Evolutionary conservation across 1,140 invertebrate genomes (phyloP).

Genomic region (Oncopodura yosiiana): DNA sequence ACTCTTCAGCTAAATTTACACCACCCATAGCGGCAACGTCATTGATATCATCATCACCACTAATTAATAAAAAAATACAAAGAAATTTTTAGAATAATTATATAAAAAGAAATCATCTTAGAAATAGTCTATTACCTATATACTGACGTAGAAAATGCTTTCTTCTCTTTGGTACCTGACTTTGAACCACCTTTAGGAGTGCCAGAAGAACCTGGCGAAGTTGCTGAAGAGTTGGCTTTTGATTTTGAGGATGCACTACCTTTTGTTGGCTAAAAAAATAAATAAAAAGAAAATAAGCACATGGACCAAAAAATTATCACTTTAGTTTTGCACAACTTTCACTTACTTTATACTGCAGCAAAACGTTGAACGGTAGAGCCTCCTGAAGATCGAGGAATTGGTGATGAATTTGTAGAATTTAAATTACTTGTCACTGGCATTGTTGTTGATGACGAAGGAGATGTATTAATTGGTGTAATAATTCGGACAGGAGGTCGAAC

Average conservation of each 20-base stretch:
- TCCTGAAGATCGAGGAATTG: constrained; percentile 25
- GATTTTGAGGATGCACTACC: constrained; percentile 9
- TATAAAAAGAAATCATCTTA: neutral
- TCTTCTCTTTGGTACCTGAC: constrained; percentile 49
- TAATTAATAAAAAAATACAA: constrained; percentile 35
- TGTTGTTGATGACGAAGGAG: constrained; percentile 5
- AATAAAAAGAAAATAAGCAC: neutral
- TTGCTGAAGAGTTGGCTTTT: constrained; percentile 8
- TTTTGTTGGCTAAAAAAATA: constrained; percentile 18
- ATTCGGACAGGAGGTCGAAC: constrained; percentile 34
- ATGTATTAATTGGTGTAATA: constrained; percentile 34
- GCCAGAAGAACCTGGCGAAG: constrained; percentile 9
- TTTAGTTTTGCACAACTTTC: neutral
- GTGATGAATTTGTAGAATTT: constrained; percentile 8
- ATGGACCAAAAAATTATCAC: neutral
- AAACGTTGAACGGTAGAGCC: constrained; percentile 28
- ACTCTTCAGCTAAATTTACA: constrained; percentile 94
- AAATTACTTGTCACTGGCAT: constrained; percentile 9
- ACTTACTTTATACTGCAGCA: constrained; percentile 18
- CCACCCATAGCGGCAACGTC: constrained; percentile 98
- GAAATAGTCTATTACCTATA: constrained; percentile 41
- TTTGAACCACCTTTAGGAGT: constrained; percentile 17
- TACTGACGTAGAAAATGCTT: constrained; percentile 47
- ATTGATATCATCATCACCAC: constrained; percentile 90
- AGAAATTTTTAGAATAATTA: neutral